A percentile compares a stretch with the other conserved stretches of the same genome.
Evolutionary conservation across 2,113 vertebrate species (phyloP).

Genomic region (Rhizomys pruinosus): DNA sequence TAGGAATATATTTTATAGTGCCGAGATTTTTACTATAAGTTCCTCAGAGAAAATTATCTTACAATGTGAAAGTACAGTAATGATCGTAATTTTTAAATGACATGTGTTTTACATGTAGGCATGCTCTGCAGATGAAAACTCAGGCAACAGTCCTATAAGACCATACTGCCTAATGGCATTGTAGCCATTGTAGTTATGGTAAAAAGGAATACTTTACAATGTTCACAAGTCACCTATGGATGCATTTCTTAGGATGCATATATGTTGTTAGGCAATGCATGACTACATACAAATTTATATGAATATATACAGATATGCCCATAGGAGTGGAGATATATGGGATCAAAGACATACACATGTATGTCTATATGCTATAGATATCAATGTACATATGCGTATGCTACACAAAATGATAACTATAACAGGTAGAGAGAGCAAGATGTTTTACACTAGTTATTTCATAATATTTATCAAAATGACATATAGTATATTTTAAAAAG

Average conservation of each 20-base stretch:
- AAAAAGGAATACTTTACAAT: too few species aligned
- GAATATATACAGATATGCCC: not conserved
- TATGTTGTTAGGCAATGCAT: not conserved
- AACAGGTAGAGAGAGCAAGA: not conserved
- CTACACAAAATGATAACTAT: not conserved
- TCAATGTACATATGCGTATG: not conserved
- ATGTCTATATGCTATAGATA: not conserved
- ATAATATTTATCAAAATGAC: not conserved
- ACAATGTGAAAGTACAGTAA: too few species aligned
- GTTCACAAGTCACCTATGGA: too few species aligned
- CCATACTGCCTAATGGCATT: rapidly evolving
- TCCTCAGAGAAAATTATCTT: not conserved
- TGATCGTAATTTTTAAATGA: not conserved
- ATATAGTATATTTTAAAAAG: not conserved
- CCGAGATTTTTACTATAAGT: not conserved
- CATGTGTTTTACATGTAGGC: not conserved
- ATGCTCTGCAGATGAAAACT: not conserved
- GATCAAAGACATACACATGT: not conserved
- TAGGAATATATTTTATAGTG: not conserved
- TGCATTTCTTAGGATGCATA: not conserved
- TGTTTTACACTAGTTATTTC: not conserved
- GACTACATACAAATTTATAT: not conserved
- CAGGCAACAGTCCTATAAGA: not conserved
- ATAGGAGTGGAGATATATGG: not conserved
- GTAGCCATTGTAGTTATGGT: too few species aligned